phyloP scores from a whole-genome alignment of 2,113 vertebrate genomes.

The Trichechus manatus region DNA sequence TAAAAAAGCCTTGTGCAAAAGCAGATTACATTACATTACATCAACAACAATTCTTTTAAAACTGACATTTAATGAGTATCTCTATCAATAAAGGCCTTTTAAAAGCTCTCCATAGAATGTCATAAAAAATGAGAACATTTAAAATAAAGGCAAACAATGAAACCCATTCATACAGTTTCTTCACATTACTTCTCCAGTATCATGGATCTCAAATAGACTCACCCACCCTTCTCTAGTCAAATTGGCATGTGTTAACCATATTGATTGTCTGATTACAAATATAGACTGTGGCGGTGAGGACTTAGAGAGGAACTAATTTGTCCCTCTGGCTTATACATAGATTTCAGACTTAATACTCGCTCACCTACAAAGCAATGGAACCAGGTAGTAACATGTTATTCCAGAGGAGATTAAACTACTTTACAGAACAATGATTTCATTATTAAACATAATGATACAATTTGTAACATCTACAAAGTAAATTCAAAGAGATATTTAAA shows the following conservation, averaged over 20 bases:
- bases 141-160: slow-evolving; percentile 78
- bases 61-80: slow-evolving; percentile 82
- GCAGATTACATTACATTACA: slow-evolving; percentile 69
- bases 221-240: slow-evolving; percentile 34
- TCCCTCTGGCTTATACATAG: slow-evolving; percentile 54
- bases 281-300: slow-evolving; percentile 51
- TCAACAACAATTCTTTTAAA: slow-evolving; percentile 78
- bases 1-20: slow-evolving; percentile 65
- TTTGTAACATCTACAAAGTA: slow-evolving; percentile 39
- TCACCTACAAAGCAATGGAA: slow-evolving; percentile 59
- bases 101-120: slow-evolving; percentile 81
- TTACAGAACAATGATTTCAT: slow-evolving; percentile 50
- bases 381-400: slow-evolving; percentile 64
- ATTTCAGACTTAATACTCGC: slow-evolving; percentile 57
- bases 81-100: slow-evolving; percentile 80
- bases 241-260: slow-evolving; percentile 75
- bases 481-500: slow-evolving; percentile 73
- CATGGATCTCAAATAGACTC: slow-evolving; percentile 51
- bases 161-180: slow-evolving; percentile 73
- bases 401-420: slow-evolving; percentile 58
- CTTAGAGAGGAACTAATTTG: slow-evolving; percentile 52
- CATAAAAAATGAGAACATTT: slow-evolving; percentile 81
- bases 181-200: slow-evolving; percentile 69
- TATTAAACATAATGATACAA: slow-evolving; percentile 68
- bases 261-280: slow-evolving; percentile 82